These are phyloP conservation scores for Caerostris darwini DNA, from an alignment of 1,140 invertebrate genomes.

Conservation along the genomic window DNA sequence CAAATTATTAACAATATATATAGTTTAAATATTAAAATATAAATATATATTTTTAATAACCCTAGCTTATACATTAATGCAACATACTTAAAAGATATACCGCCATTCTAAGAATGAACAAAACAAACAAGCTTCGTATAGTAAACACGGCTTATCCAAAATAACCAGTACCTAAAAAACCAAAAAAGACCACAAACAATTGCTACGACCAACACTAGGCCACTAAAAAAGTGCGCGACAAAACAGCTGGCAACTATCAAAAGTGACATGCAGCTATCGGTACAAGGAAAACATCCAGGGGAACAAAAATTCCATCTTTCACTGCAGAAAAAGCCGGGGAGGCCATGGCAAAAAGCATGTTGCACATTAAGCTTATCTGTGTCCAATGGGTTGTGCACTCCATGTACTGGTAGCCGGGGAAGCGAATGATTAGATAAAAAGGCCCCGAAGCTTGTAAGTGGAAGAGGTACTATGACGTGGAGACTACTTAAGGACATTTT, in stretches of 20 bases:
- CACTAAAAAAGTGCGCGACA: not conserved
- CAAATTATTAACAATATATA: too few relatives aligned
- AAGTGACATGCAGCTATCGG: not conserved
- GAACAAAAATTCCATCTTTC: constrained; percentile 30
- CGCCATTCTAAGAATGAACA: too few relatives aligned
- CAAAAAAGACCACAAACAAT: too few relatives aligned
- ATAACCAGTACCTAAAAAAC: too few relatives aligned
- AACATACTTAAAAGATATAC: too few relatives aligned
- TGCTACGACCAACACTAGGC: too few relatives aligned
- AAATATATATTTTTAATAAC: too few relatives aligned
- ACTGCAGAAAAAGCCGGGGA: not conserved
- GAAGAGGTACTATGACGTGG: not conserved
- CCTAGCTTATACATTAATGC: too few relatives aligned
- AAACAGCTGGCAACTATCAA: not conserved
- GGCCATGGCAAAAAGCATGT: constrained; percentile 17
- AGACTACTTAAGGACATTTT: constrained; percentile 39
- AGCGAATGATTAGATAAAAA: constrained; percentile 51
- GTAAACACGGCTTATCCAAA: too few relatives aligned
- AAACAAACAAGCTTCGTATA: too few relatives aligned
- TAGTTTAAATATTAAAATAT: too few relatives aligned
- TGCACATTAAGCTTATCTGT: constrained; percentile 55
- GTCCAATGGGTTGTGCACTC: constrained; percentile 46
- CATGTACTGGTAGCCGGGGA: not conserved
- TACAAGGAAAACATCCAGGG: not conserved
- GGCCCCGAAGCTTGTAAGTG: constrained; percentile 8